Conservation (phyloP, 2,888 invertebrate genomes). For the Dryobota labecula region DNA sequence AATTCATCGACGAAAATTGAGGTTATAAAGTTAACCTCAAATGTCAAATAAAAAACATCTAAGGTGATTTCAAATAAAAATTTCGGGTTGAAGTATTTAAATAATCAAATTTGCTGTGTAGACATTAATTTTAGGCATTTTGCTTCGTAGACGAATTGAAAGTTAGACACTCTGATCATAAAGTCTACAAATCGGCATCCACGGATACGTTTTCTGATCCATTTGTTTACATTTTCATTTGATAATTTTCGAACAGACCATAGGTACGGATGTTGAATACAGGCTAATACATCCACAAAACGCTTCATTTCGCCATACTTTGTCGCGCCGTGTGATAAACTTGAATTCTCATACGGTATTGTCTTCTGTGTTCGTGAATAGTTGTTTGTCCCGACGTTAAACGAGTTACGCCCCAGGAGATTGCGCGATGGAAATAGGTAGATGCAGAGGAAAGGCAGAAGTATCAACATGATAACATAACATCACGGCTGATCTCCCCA, state of each 20-base stretch:
- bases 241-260: too few species aligned
- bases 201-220: not conserved
- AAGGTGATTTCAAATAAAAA: too few species aligned
- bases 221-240: too few species aligned
- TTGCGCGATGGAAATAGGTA: conserved; percentile 12
- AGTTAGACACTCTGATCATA: too few species aligned
- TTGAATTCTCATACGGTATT: conserved; percentile 42
- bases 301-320: conserved; percentile 19
- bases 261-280: not conserved
- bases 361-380: conserved; percentile 57
- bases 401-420: conserved; percentile 66
- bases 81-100: too few species aligned
- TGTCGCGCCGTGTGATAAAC: conserved; percentile 44
- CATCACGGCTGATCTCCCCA: not conserved
- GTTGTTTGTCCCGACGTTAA: conserved; percentile 62
- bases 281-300: conserved; percentile 2
- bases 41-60: too few species aligned
- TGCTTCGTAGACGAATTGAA: too few species aligned
- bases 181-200: not conserved
- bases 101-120: too few species aligned
- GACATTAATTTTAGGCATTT: too few species aligned
- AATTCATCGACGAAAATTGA: not conserved
- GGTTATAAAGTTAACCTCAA: not conserved
- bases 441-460: conserved; percentile 29
- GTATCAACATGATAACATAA: not conserved